phyloP scores from a whole-genome alignment of 2,797 vertebrate species.

The Leuciscus waleckii region DNA sequence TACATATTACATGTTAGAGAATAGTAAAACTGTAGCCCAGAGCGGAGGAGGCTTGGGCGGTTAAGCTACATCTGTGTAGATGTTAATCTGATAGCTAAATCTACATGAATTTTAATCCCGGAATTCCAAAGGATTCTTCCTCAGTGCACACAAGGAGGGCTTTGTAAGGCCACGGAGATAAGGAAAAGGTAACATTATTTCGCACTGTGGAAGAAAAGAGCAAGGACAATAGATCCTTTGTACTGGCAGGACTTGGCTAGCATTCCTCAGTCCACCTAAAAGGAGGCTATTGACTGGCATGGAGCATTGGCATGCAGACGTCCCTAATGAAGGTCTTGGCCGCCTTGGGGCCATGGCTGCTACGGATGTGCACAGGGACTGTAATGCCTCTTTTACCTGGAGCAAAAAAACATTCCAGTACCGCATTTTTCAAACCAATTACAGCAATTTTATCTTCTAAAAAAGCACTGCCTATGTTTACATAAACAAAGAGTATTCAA shows the following conservation, averaged over 20 bases:
- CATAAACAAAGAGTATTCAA: conserved; percentile 83
- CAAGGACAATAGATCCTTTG: conserved; percentile 57
- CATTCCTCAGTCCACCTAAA: conserved; percentile 61
- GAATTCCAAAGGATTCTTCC: conserved; percentile 45
- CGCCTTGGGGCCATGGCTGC: conserved; percentile 51
- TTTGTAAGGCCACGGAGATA: conserved; percentile 52
- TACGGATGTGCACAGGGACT: conserved; percentile 45
- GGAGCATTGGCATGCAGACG: conserved; percentile 56
- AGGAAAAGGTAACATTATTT: conserved; percentile 44
- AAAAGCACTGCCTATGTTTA: conserved; percentile 72
- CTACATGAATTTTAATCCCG: conserved; percentile 41
- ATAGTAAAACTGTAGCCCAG: conserved; percentile 42
- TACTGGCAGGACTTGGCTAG: conserved; percentile 45
- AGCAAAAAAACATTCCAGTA: conserved; percentile 65
- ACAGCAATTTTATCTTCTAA: conserved; percentile 70
- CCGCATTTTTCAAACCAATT: conserved; percentile 72
- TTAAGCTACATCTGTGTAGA: conserved; percentile 33
- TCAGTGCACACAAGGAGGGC: conserved; percentile 40
- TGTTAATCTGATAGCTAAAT: conserved; percentile 46
- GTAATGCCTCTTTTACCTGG: conserved; percentile 69
- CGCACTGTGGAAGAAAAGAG: conserved; percentile 43
- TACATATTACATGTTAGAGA: conserved; percentile 60
- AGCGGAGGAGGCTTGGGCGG: conserved; percentile 14
- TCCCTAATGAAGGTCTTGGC: conserved; percentile 62
- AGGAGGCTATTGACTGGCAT: conserved; percentile 40